These are phyloP conservation scores for Coccyzus lansbergi DNA, from an alignment of 2,797 vertebrate genomes.

Conservation along the genomic window DNA sequence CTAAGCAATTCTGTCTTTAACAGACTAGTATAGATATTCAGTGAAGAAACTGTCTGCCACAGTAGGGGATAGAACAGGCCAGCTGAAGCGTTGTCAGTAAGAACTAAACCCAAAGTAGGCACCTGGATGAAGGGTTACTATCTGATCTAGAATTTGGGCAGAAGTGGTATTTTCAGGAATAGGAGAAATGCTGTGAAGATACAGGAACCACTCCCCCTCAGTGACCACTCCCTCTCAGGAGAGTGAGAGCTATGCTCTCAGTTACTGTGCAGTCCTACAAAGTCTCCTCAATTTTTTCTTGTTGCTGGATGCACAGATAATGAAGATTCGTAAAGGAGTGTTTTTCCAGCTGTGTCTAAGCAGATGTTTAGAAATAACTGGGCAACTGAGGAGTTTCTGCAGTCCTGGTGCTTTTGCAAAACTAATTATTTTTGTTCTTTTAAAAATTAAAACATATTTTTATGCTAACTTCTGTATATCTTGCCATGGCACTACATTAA, in stretches of 20 bases:
- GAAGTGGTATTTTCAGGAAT: background rate
- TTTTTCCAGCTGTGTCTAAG: conserved; percentile 45
- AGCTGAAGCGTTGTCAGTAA: background rate
- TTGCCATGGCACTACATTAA: background rate
- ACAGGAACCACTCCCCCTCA: background rate
- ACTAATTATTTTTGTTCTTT: background rate
- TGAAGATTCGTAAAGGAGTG: conserved; percentile 41
- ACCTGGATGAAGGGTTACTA: background rate
- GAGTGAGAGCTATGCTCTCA: background rate
- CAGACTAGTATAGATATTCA: background rate
- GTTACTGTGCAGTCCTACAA: background rate
- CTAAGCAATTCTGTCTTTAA: background rate
- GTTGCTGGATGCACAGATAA: conserved; percentile 16
- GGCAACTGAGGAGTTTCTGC: background rate
- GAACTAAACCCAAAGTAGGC: background rate
- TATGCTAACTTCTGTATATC: background rate
- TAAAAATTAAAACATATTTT: background rate
- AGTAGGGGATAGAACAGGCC: background rate
- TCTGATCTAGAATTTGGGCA: background rate
- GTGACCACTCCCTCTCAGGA: background rate
- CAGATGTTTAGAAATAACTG: conserved; percentile 44
- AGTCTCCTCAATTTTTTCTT: background rate
- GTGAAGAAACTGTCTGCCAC: background rate
- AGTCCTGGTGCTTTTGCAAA: background rate
- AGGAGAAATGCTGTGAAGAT: background rate